phyloP scores from a whole-genome alignment of 2,113 vertebrate species.

The Setophaga coronata region DNA sequence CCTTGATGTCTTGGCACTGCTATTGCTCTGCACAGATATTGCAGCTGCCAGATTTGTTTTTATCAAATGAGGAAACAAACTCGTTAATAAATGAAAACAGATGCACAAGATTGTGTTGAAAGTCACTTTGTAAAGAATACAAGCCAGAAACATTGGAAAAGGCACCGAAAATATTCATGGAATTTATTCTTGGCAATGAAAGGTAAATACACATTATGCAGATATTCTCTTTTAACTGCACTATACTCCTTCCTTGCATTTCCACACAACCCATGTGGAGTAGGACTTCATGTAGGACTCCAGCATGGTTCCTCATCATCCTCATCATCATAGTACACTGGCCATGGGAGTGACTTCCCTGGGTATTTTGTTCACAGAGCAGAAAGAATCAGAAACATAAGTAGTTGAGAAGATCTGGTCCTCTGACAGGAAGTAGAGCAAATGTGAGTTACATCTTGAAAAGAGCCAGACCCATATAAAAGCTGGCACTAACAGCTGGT shows the following conservation, averaged over 20 bases:
- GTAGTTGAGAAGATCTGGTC: neutral
- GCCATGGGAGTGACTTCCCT: neutral
- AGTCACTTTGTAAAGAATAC: neutral
- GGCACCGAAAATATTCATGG: neutral
- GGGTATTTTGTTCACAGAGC: neutral
- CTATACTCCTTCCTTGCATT: neutral
- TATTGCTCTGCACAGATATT: neutral
- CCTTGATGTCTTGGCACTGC: neutral
- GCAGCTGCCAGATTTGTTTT: neutral
- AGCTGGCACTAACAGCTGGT: neutral
- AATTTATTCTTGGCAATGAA: constrained; percentile 35
- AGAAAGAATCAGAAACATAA: neutral
- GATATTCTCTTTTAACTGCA: neutral
- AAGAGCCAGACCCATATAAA: neutral
- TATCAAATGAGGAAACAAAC: neutral
- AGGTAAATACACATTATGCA: constrained; percentile 4
- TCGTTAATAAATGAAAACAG: constrained; percentile 8
- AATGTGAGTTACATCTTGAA: neutral
- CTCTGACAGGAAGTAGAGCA: neutral
- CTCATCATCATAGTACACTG: neutral
- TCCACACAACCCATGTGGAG: neutral
- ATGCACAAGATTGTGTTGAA: neutral
- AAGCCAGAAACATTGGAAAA: constrained; percentile 2
- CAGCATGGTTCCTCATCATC: neutral
- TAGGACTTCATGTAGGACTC: neutral